Percentiles rank a stretch among this genome's conserved stretches.
phyloP scores from a whole-genome alignment of 2,113 vertebrate genomes.

The Bombycilla garrulus region DNA sequence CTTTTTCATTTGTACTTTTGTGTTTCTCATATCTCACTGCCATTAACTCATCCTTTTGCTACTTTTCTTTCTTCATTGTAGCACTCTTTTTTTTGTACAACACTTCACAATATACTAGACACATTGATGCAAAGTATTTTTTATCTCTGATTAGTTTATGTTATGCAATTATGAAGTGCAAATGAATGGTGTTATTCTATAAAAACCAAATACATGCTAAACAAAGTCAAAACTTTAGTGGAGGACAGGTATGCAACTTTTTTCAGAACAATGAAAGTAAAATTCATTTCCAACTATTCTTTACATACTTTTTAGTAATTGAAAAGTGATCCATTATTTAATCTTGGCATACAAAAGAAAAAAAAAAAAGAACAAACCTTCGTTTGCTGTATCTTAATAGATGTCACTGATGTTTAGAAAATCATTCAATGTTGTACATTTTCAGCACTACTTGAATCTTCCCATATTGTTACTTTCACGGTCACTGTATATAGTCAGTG shows the following conservation, averaged over 20 bases:
- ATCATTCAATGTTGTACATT: neutral
- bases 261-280: neutral
- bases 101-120: neutral
- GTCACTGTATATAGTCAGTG: neutral
- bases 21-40: neutral
- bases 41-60: neutral
- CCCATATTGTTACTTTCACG: neutral
- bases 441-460: neutral
- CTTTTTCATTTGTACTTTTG: neutral
- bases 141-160: neutral
- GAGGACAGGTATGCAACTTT: neutral
- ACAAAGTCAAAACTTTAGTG: neutral
- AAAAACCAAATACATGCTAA: neutral
- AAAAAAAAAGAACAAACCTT: neutral
- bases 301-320: neutral
- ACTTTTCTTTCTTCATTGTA: neutral
- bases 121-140: neutral
- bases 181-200: neutral
- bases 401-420: neutral
- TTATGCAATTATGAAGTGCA: neutral
- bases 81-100: neutral
- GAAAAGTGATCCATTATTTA: neutral
- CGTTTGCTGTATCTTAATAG: neutral
- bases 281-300: neutral
- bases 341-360: neutral